Evolutionary conservation across 1,140 invertebrate genomes (phyloP), one percentile per base, ranked within the genome.

Genomic region (Bombyx mandarina): DNA sequence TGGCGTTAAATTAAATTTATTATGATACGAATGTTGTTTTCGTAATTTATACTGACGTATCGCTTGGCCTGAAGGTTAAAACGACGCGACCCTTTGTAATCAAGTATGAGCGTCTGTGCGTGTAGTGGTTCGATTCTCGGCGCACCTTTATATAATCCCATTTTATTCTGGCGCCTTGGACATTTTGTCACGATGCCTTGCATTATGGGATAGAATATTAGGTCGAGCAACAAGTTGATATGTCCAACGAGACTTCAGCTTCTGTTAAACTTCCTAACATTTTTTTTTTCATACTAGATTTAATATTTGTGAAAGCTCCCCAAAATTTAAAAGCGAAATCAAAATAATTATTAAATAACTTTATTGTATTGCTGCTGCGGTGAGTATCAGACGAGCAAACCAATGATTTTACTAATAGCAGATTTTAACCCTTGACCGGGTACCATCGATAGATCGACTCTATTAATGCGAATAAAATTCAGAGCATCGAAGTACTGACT

Each of bases 171-270:
- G 72, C 57, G 69, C 67, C 63, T 60, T 45, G 45, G 55, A 69
- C 58, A 9, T 57, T 3, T 55, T 71, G 72, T 74, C 60, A 47
- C 64, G 66, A 53, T 69, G 70, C 74, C 67, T 69, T 65, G 60
- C 66, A 66, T 64, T 49, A 59, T 75, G 80, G 81, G 79, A 79
- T 75, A 84, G 60, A 84, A 58, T 6, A 56, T 73, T 74, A 71
- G 79, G 71, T 74, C 76, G 63, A 73, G 81, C 81, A 84, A 84
- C 81, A 82, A 84, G 81, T 77, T 71, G 70, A 63, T 60, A 71
- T 53, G 76, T 75, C 75, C 71, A 70, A 69, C 62, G 74, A 67
- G 77, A 72, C 67, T 66, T 66, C 65, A 63, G 69, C 76, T 84
- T 84, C 79, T 82, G 81, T 84, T 75, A 72, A 68, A 74, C 71